These are phyloP conservation scores for Diadumene lineata DNA, from an alignment of 92 coral and sea anemone species.

Conservation along the genomic window DNA sequence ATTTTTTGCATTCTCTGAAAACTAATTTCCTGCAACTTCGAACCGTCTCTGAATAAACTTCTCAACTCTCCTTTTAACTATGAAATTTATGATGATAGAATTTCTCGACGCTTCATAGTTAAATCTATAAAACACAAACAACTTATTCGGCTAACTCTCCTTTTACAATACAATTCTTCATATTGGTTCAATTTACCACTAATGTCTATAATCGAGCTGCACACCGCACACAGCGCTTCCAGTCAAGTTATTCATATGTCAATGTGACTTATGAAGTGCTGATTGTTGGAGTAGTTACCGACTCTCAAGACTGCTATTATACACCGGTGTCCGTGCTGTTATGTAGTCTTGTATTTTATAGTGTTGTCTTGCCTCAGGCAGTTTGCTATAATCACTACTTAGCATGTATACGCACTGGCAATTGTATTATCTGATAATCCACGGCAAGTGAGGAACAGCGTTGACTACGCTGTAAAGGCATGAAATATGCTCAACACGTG, in stretches of 20 bases:
- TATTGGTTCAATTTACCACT: background rate
- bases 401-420: conserved; percentile 12
- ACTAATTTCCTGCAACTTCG: no score
- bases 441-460: background rate
- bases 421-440: conserved; percentile 27
- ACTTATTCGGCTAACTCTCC: no score
- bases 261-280: conserved; percentile 19
- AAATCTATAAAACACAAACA: no score
- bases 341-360: background rate
- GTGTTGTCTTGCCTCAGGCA: conserved; percentile 21
- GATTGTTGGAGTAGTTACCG: background rate
- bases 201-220: background rate
- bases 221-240: conserved; percentile 15
- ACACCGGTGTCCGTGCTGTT: conserved; percentile 13
- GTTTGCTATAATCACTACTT: conserved; percentile 28
- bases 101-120: no score
- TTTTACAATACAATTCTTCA: background rate
- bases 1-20: no score
- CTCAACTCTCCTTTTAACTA: no score
- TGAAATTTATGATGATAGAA: no score
- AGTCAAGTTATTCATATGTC: conserved; percentile 18
- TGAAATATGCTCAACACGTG: background rate
- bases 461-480: conserved; percentile 7
- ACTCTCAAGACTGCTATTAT: background rate
- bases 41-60: no score